A percentile compares a stretch with the other conserved stretches of the same genome.
phyloP scores from a whole-genome alignment of 2,113 vertebrate species.

The Epinephelus fuscoguttatus region DNA sequence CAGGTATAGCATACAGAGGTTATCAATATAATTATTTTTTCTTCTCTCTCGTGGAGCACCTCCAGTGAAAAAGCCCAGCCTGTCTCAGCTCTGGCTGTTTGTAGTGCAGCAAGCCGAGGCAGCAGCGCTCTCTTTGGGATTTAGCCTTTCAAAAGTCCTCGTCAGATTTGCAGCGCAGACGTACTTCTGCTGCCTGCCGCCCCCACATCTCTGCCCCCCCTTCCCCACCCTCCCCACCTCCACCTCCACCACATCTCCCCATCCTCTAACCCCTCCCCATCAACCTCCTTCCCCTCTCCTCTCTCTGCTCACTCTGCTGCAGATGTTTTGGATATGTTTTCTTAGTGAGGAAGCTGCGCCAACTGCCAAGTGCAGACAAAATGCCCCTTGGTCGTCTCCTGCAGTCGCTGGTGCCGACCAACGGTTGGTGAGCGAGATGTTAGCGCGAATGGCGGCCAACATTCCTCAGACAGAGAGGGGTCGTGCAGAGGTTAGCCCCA shows the following conservation, averaged over 20 bases:
- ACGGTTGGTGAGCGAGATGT: slow-evolving; percentile 24
- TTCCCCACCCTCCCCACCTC: background rate
- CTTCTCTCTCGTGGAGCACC: slow-evolving; percentile 55
- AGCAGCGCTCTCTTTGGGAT: slow-evolving; percentile 78
- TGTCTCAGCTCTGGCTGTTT: slow-evolving; percentile 68
- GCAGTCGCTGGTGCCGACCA: slow-evolving; percentile 47
- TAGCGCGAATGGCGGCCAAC: slow-evolving; percentile 56
- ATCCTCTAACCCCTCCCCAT: slow-evolving; percentile 46
- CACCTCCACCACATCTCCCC: slow-evolving; percentile 54
- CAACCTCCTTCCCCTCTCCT: slow-evolving; percentile 56
- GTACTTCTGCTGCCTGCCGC: slow-evolving; percentile 76
- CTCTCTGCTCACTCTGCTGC: slow-evolving; percentile 72
- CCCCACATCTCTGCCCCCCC: slow-evolving; percentile 73
- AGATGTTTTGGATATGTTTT: slow-evolving; percentile 81
- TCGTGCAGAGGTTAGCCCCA: slow-evolving; percentile 58
- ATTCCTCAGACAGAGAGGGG: slow-evolving; percentile 64
- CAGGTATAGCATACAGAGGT: slow-evolving; percentile 59
- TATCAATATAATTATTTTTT: slow-evolving; percentile 73
- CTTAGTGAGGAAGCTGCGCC: slow-evolving; percentile 59
- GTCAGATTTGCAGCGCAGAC: slow-evolving; percentile 82
- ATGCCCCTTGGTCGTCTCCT: slow-evolving; percentile 59
- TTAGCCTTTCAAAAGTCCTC: slow-evolving; percentile 86
- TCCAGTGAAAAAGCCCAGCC: slow-evolving; percentile 52
- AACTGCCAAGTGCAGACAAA: slow-evolving; percentile 62
- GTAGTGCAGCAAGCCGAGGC: slow-evolving; percentile 69